Evolutionary conservation across 2,888 invertebrate genomes (phyloP), one percentile per base, ranked within the genome.

Genomic region (Apeira syringaria): DNA sequence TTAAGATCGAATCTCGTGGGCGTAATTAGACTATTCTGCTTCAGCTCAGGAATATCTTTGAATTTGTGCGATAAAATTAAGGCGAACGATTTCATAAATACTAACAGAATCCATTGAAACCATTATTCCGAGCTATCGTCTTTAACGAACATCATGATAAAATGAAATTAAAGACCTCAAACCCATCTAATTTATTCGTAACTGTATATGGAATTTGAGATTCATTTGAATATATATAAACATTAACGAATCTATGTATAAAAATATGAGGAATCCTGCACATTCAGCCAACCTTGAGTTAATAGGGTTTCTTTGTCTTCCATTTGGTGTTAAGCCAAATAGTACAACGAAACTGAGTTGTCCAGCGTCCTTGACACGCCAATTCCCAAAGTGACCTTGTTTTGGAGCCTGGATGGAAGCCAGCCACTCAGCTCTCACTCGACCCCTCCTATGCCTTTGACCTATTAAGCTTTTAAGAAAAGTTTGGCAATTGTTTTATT

Each of bases 251-350:
- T 30, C 25, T 44, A 33, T 27, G n/a, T 1, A 22, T 27, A 44
- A 37, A 38, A 37, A 24, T 9, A 43, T 35, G 24, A 20, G 38
- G 37, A 18, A 32, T 32, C 6, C 62, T 44, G 41, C 42, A 45
- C 63, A 64, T 64, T 64, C 61, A 31, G 51, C 31, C 41, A 45
- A 56, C 65, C 69, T 68, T 70, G 69, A 60, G 55, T 50, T 47
- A 36, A 38, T 22, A 41, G 54, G 55, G 52, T 52, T 56, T 61
- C 45, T 55, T 56, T 61, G 41, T 39, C 18, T 28, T 38, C 9
- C 13, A 22, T 58, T 66, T 72, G 70, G 61, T 65, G 41, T 40
- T 35, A 15, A 39, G 67, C 73, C 69, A 74, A 65, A 43, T 40
- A 34, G 35, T 26, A 40, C 40, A 61, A 57, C 39, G 49, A 39